Percentiles rank a stretch among this genome's conserved stretches.
phyloP scores from a whole-genome alignment of 2,797 vertebrate species.

The Sphaeramia orbicularis region DNA sequence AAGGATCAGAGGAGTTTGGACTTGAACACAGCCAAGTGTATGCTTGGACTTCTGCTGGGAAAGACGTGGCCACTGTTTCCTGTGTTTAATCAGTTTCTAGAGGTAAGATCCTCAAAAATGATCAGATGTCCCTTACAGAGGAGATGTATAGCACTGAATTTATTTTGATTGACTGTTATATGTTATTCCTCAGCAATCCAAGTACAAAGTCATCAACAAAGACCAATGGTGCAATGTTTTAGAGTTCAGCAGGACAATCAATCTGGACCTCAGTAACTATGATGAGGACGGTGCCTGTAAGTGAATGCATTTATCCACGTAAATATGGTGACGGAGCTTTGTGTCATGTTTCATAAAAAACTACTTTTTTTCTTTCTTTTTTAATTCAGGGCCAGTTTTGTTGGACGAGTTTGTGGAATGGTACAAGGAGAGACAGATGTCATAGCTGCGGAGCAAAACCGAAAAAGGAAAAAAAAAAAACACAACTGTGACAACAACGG shows the following conservation, averaged over 20 bases:
- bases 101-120: constrained; percentile 85
- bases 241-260: constrained; percentile 99
- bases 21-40: constrained; percentile 99
- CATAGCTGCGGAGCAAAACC: constrained; percentile 86
- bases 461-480: constrained; percentile 54
- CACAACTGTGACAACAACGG: constrained; percentile 90
- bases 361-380: constrained; percentile 41
- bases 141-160: constrained; percentile 35
- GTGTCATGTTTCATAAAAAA: constrained; percentile 7
- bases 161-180: background rate
- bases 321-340: background rate
- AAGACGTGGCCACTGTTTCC: constrained; percentile 99
- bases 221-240: constrained; percentile 99
- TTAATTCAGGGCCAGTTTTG: constrained; percentile 95
- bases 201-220: constrained; percentile 99
- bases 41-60: constrained; percentile 98
- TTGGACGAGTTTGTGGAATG: constrained; percentile 99
- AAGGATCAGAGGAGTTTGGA: constrained; percentile 99
- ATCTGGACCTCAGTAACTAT: constrained; percentile 99
- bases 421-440: constrained; percentile 99
- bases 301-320: constrained; percentile 65
- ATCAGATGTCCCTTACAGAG: background rate
- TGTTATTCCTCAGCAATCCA: constrained; percentile 92
- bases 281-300: constrained; percentile 99
- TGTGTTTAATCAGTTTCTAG: constrained; percentile 99